phyloP scores from a whole-genome alignment of 2,797 vertebrate species.

The Chloroceryle inda region DNA sequence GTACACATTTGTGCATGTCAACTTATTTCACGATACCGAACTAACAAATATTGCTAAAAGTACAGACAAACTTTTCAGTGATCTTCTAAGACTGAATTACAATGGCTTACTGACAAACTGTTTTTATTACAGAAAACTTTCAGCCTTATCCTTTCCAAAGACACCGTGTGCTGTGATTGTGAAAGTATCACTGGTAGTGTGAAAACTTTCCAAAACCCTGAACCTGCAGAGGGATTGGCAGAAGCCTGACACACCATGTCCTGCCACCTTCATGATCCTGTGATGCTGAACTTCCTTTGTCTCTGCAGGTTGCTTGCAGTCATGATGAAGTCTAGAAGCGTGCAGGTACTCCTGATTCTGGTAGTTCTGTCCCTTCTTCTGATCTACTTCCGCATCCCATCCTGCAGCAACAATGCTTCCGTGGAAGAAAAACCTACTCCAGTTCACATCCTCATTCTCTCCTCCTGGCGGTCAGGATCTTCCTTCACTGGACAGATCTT shows the following conservation, averaged over 20 bases:
- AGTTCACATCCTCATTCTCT: conserved; percentile 89
- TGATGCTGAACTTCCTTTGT: background rate
- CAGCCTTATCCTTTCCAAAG: background rate
- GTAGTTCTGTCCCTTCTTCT: conserved; percentile 76
- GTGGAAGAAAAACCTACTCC: background rate
- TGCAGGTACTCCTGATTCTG: conserved; percentile 76
- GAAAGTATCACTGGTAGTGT: background rate
- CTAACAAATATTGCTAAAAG: background rate
- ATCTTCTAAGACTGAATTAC: background rate
- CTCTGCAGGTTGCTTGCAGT: conserved; percentile 15
- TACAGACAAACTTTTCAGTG: background rate
- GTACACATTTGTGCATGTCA: background rate
- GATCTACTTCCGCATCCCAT: conserved; percentile 6
- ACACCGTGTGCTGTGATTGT: background rate
- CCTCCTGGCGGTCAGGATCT: conserved; percentile 95
- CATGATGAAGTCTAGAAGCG: conserved; percentile 19
- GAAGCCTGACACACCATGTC: background rate
- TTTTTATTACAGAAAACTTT: background rate
- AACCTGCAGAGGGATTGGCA: background rate
- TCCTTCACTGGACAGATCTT: conserved; percentile 95
- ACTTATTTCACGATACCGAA: background rate
- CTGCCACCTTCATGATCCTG: background rate
- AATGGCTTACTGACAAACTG: background rate
- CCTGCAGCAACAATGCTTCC: conserved; percentile 3
- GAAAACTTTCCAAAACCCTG: background rate